phyloP scores from a whole-genome alignment of 1,140 invertebrate species.

The Pachypsylla venusta region DNA sequence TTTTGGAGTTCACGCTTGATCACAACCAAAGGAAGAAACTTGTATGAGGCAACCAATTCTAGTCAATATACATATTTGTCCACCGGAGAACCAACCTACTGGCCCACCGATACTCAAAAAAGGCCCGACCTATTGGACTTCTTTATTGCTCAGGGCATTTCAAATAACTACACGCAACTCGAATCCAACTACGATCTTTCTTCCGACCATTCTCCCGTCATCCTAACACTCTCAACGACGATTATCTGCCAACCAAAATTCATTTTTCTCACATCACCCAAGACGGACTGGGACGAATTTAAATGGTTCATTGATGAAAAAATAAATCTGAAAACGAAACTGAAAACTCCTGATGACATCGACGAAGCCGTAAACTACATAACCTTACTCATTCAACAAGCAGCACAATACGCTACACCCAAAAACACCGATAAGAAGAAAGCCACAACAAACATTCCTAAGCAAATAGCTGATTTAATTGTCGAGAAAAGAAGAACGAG shows the following conservation, averaged over 20 bases:
- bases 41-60: slow-evolving; percentile 22
- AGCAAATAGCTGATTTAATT: background rate
- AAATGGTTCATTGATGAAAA: slow-evolving; percentile 6
- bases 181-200: slow-evolving; percentile 16
- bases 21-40: slow-evolving; percentile 25
- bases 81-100: slow-evolving; percentile 30
- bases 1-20: slow-evolving; percentile 24
- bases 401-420: background rate
- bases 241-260: slow-evolving; percentile 15
- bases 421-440: background rate
- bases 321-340: background rate
- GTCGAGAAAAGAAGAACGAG: background rate
- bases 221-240: slow-evolving; percentile 13
- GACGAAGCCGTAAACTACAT: slow-evolving; percentile 12
- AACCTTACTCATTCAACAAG: slow-evolving; percentile 10
- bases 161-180: slow-evolving; percentile 18
- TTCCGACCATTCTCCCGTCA: slow-evolving; percentile 24
- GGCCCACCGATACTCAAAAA: slow-evolving; percentile 26
- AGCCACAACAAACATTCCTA: background rate
- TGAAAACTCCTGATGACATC: slow-evolving; percentile 11
- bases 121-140: slow-evolving; percentile 29
- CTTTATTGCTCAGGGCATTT: slow-evolving; percentile 25
- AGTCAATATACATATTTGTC: slow-evolving; percentile 23
- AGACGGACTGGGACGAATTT: background rate
- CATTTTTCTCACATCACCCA: slow-evolving; percentile 11